These are phyloP conservation scores for Busseola fusca DNA, from an alignment of 2,888 invertebrate genomes.

Conservation along the genomic window DNA sequence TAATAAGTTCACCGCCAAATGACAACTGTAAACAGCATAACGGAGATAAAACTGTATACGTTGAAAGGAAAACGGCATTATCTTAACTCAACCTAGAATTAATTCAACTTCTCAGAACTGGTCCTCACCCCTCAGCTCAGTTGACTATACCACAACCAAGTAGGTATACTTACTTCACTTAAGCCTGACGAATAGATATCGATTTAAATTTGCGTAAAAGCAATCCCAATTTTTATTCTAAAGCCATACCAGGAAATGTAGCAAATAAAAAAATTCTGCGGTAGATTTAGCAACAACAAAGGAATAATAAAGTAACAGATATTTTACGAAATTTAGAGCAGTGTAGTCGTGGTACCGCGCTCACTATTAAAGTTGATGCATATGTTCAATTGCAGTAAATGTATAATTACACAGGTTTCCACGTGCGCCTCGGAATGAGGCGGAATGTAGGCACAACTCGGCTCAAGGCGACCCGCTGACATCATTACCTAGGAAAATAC, in stretches of 20 bases:
- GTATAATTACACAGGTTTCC: conserved; percentile 74
- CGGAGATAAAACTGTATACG: conserved; percentile 51
- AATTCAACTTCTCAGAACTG: conserved; percentile 32
- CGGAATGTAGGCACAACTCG: conserved; percentile 80
- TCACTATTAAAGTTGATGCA: conserved; percentile 70
- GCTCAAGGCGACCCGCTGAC: conserved; percentile 80
- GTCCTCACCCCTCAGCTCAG: conserved; percentile 19
- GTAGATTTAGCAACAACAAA: conserved; percentile 49
- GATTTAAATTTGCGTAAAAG: conserved; percentile 26
- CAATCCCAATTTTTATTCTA: conserved; percentile 17
- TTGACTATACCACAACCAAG: neutral
- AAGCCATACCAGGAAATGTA: conserved; percentile 29
- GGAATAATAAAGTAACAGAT: conserved; percentile 39
- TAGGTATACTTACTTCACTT: neutral
- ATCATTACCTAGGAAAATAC: conserved; percentile 74
- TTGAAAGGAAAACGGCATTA: conserved; percentile 47
- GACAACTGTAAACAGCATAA: conserved; percentile 69
- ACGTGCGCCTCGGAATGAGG: conserved; percentile 72
- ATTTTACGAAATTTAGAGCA: conserved; percentile 56
- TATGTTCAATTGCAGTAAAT: conserved; percentile 74
- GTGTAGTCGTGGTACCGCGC: conserved; percentile 36
- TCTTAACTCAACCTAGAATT: conserved; percentile 40
- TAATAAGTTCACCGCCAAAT: conserved; percentile 66
- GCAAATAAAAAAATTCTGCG: conserved; percentile 25
- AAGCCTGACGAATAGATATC: conserved; percentile 18